Base-by-base conservation (phyloP, 2,113 vertebrate genomes). In the Rhinopomastus cyanomelas region DNA sequence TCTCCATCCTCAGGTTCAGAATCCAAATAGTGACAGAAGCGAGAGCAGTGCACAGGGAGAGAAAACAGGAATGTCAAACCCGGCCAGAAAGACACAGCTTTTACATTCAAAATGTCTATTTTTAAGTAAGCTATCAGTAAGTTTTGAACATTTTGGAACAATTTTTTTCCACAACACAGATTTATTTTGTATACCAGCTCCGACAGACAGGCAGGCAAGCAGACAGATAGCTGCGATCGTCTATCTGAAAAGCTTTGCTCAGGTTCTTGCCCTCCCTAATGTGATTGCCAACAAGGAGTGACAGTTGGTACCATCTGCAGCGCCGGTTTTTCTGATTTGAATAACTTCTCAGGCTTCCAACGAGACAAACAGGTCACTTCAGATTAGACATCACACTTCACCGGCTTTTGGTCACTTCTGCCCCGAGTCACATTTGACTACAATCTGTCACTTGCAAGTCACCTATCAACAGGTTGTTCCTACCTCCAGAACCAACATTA, bases 301-400 rank as follows among this genome's bases (percentile, higher is more conserved):
- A 95, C 94, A 96, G 93, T 87, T 91, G 74, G 86, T 91, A 94
- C 93, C 90, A 94, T 90, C 94, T 95, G 92, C 66, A 82, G 74
- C 4, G 9, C 69, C 69, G 77, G 2, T 25, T 88, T 86, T 59
- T 44, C 88, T 73, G 59, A 88, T 93, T 60, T 94, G 69, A 91
- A 48, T 81, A 88, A 90, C 71, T 94, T 85, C 60, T 87, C 78
- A 76, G 62, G 48, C 62, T 88, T 79, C 21, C 88, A 88, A 4
- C 25, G 67, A 95, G 81, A 93, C 81, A 95, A 91, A 92, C 77
- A 69, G 90, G 71, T 96, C 90, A 72, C 81, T 84, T 85, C 74
- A 60, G 57, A 95, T 94, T 59, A 96, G 51, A 73, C n/a, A 76
- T 91, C 77, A 93, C 86, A 81, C 42, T 62, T 72, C 77, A 81